These are phyloP conservation scores for Gorsachius magnificus DNA, from an alignment of 2,797 vertebrate species.

Conservation along the genomic window DNA sequence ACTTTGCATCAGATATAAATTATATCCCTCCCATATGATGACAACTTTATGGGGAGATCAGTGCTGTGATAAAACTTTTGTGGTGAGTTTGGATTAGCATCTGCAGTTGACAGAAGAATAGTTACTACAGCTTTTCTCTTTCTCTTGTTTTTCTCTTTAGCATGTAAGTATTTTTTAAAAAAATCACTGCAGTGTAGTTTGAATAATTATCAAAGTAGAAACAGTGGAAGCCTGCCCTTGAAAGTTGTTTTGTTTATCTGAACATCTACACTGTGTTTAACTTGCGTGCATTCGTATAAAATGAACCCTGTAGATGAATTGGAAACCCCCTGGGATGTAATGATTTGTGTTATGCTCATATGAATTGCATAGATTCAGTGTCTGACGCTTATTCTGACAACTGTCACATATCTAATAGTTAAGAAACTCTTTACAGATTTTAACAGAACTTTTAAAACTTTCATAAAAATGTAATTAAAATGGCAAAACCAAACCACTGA, in stretches of 20 bases:
- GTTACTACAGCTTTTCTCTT: background rate
- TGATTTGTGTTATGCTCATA: background rate
- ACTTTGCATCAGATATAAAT: background rate
- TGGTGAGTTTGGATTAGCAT: background rate
- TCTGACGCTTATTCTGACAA: background rate
- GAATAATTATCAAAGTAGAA: background rate
- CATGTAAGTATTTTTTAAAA: background rate
- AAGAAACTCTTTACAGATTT: background rate
- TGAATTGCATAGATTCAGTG: background rate
- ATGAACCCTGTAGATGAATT: background rate
- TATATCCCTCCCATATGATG: background rate
- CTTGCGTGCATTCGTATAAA: fast-evolving
- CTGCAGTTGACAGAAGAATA: background rate
- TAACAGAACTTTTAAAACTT: background rate
- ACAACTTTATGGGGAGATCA: slow-evolving; percentile 9
- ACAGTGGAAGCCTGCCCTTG: background rate
- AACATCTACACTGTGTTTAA: background rate
- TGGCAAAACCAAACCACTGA: background rate
- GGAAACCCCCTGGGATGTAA: background rate
- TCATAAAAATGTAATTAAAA: background rate
- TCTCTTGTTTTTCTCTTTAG: background rate
- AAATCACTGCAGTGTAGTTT: background rate
- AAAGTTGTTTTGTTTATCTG: background rate
- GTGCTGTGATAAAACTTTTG: background rate
- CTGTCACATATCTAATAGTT: background rate